Evolutionary conservation across 2,797 vertebrate species (phyloP).

Genomic region (Neosilurus hyrtlii): DNA sequence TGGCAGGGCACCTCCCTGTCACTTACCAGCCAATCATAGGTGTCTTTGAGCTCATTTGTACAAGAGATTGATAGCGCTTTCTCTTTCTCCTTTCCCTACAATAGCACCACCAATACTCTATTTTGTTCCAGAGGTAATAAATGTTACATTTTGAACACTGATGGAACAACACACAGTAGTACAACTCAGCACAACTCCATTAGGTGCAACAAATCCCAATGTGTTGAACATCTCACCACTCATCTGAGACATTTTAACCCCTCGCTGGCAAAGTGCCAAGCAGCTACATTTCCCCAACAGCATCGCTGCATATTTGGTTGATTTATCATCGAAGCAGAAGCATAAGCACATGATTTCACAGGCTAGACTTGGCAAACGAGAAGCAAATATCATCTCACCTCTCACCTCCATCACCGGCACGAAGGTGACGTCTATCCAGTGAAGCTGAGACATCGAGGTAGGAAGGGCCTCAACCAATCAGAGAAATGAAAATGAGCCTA

Average conservation of each 20-base stretch:
- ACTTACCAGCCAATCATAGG: too few species aligned
- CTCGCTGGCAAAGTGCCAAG: conserved; percentile 14
- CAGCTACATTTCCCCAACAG: background rate
- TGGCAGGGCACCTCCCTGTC: too few species aligned
- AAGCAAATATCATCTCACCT: conserved; percentile 10
- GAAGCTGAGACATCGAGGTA: conserved; percentile 44
- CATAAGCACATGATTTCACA: conserved; percentile 44
- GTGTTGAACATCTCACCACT: background rate
- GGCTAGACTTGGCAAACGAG: background rate
- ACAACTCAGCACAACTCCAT: background rate
- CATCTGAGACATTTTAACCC: background rate
- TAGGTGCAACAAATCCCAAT: background rate
- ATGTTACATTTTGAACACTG: background rate
- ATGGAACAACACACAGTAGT: background rate
- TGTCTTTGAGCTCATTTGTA: too few species aligned
- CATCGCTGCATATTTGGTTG: background rate
- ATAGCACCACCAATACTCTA: too few species aligned
- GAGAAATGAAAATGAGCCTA: conserved; percentile 34
- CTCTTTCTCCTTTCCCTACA: too few species aligned
- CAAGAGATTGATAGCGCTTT: too few species aligned
- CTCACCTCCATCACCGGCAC: conserved; percentile 8
- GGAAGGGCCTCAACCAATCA: conserved; percentile 51
- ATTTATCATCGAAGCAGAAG: conserved; percentile 34
- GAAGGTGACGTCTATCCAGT: conserved; percentile 20
- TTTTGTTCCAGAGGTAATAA: background rate